Evolutionary conservation across 2,797 vertebrate species (phyloP).

Genomic region (Pyrocephalus nanus): DNA sequence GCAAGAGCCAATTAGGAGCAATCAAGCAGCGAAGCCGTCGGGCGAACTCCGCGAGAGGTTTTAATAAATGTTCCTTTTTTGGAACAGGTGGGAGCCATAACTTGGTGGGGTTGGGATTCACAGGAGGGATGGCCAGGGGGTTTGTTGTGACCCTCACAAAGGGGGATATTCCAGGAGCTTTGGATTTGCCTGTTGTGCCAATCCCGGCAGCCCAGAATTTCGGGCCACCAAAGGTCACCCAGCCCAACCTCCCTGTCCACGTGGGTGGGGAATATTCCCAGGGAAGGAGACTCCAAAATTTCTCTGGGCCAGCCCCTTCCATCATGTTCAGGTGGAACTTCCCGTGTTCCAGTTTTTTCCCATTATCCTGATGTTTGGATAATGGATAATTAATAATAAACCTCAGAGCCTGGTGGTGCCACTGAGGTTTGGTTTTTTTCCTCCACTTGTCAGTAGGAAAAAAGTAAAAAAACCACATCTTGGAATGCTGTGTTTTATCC

Average conservation of each 20-base stretch:
- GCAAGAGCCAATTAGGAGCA: not conserved
- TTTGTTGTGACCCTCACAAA: not conserved
- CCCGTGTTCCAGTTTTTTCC: not conserved
- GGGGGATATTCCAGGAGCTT: not conserved
- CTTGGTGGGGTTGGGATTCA: not conserved
- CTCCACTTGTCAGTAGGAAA: too few species aligned
- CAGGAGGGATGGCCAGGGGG: not conserved
- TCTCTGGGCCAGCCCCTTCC: not conserved
- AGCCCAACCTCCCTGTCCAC: not conserved
- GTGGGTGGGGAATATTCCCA: not conserved
- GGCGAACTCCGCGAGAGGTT: not conserved
- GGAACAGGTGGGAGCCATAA: not conserved
- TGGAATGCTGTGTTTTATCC: not conserved
- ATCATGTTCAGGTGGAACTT: not conserved
- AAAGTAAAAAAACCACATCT: accelerated
- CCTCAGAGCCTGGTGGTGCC: not conserved
- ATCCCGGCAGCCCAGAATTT: not conserved
- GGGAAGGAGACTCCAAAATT: not conserved
- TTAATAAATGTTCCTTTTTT: not conserved
- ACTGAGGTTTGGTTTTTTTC: not conserved
- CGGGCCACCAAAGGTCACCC: not conserved
- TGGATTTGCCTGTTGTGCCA: not conserved
- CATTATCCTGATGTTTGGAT: not conserved
- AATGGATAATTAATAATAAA: too few species aligned
- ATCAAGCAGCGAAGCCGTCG: not conserved